Percentiles rank a stretch among this genome's conserved stretches.
Evolutionary conservation across 2,113 vertebrate species (phyloP).

Genomic region (Chaetodon auriga): DNA sequence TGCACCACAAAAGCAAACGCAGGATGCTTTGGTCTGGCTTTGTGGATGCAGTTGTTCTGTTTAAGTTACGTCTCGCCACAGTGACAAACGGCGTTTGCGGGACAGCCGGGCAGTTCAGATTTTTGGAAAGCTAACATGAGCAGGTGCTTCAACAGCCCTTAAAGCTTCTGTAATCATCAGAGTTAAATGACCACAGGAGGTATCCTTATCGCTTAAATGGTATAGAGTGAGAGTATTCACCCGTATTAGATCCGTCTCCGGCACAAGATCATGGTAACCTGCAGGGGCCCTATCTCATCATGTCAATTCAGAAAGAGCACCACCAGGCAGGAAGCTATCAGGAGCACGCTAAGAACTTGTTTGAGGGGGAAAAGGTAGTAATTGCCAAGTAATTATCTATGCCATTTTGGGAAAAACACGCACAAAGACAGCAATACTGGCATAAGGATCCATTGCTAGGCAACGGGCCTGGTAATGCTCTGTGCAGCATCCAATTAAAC

Average conservation of each 20-base stretch:
- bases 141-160: conserved; percentile 39
- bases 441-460: conserved; percentile 79
- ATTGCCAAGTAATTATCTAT: conserved; percentile 81
- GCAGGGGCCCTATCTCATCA: conserved; percentile 32
- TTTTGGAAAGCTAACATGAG: conserved; percentile 26
- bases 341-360: conserved; percentile 48
- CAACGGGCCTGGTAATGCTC: conserved; percentile 74
- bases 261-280: conserved; percentile 6
- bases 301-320: conserved; percentile 41
- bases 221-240: conserved; percentile 6
- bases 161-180: conserved; percentile 37
- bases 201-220: conserved; percentile 34
- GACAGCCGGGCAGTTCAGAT: conserved; percentile 17
- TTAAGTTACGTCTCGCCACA: conserved; percentile 22
- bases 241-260: conserved; percentile 14
- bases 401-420: conserved; percentile 65
- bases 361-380: conserved; percentile 61
- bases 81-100: conserved; percentile 14
- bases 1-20: conserved; percentile 33
- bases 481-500: conserved; percentile 80
- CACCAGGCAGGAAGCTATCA: conserved; percentile 13
- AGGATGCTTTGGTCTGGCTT: conserved; percentile 22
- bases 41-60: conserved; percentile 16
- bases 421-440: conserved; percentile 66
- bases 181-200: conserved; percentile 32